phyloP scores from a whole-genome alignment of 1,140 invertebrate species.

The Bicyclus anynana region DNA sequence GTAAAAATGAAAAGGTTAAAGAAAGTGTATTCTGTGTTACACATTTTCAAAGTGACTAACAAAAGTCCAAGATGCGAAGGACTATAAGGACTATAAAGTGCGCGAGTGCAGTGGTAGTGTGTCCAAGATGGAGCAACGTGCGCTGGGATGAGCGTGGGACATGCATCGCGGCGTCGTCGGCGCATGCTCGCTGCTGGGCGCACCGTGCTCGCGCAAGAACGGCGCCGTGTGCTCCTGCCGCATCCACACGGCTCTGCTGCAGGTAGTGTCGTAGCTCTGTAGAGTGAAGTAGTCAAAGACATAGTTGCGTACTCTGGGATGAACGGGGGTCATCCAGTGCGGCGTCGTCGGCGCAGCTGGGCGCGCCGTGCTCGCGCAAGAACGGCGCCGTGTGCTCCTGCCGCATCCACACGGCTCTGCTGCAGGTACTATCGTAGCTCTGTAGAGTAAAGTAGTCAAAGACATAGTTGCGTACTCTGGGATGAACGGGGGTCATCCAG shows the following conservation, averaged over 20 bases:
- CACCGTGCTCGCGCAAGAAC: slow-evolving; percentile 67
- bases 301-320: slow-evolving; percentile 26
- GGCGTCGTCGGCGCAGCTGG: slow-evolving; percentile 59
- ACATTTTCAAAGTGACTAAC: not conserved
- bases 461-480: slow-evolving; percentile 1
- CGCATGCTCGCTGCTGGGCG: slow-evolving; percentile 68
- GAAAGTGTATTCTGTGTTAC: not conserved
- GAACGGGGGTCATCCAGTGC: slow-evolving; percentile 56
- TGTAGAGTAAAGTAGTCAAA: not conserved
- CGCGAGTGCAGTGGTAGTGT: not conserved
- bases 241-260: slow-evolving; percentile 57
- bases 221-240: slow-evolving; percentile 64
- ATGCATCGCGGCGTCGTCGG: slow-evolving; percentile 57
- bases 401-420: slow-evolving; percentile 56
- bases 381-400: slow-evolving; percentile 66
- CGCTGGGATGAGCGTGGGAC: slow-evolving; percentile 47
- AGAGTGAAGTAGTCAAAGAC: not conserved
- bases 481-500: slow-evolving; percentile 57
- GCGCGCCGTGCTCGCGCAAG: slow-evolving; percentile 65
- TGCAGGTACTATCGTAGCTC: slow-evolving; percentile 39
- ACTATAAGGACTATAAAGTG: not conserved
- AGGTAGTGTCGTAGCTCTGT: slow-evolving; percentile 31
- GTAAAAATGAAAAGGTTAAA: not conserved
- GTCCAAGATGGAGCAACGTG: not conserved
- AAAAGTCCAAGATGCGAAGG: not conserved